Evolutionary conservation across 23 tunicate species (phyloP).

Genomic region (Trididemnum clinides): DNA sequence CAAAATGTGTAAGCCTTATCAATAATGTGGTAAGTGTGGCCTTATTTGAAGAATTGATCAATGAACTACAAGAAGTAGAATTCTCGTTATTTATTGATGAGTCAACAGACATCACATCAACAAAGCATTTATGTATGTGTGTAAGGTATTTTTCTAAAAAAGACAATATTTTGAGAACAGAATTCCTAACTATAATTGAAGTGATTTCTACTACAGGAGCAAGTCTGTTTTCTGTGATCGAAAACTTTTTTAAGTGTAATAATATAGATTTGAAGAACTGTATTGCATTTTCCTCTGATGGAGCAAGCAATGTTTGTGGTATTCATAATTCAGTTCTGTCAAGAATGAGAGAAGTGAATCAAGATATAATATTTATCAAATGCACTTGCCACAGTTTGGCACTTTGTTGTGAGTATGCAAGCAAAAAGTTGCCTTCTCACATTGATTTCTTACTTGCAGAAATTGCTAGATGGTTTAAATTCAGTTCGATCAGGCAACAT

Average conservation of each 20-base stretch:
- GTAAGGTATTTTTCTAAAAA: not conserved
- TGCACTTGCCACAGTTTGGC: constrained; percentile 16
- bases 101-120: constrained; percentile 8
- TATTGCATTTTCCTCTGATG: constrained; percentile 14
- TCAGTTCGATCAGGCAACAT: constrained; percentile 10
- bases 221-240: not conserved
- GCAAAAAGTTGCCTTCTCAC: not conserved
- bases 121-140: not conserved
- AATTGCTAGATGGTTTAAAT: not conserved
- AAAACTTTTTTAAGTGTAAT: not conserved
- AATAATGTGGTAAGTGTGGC: not conserved
- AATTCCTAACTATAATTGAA: not conserved
- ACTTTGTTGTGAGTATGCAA: not conserved
- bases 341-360: not conserved
- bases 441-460: not conserved
- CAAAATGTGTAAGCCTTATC: not conserved
- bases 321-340: constrained; percentile 8
- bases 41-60: constrained; percentile 27
- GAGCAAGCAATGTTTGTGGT: constrained; percentile 15
- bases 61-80: too few species aligned
- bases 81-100: constrained; percentile 12
- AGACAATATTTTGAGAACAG: too few species aligned
- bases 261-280: constrained; percentile 6
- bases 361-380: not conserved
- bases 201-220: constrained; percentile 10